Evolutionary conservation across 2,888 invertebrate species (phyloP), one percentile per base, ranked within the genome.

Genomic region (Podotricha telesiphe): DNA sequence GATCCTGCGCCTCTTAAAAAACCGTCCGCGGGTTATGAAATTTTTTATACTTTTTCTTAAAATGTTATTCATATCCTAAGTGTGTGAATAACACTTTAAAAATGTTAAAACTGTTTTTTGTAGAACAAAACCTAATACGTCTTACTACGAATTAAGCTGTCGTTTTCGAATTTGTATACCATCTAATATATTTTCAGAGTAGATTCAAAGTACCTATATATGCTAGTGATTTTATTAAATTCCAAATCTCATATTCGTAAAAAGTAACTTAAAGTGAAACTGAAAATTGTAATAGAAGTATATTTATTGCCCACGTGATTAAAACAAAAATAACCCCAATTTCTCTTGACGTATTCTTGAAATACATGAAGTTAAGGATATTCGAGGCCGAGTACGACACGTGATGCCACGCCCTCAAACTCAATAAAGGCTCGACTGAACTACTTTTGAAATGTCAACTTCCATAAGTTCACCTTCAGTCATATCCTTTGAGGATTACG

Each of bases 381-480:
- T 68, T 71, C 59, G 66, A 67, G 68, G 71, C 55, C 68, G 62
- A 55, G 55, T 42, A 45, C 62, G 67, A 67, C 73, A 73, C 71
- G 73, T 71, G 53, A 73, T 77, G 83, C 80, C 87, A 87, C 84
- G 83, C 80, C 75, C 72, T 68, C 70, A 58, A 71, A 71, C 63
- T 69, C 67, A 63, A 71, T 71, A 67, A 69, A 71, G 65, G 48
- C 65, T 45, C 45, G 53, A 55, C 55, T 65, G 47, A 66, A 71
- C 58, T 66, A 67, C 58, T 67, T 71, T 64, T 68, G 63, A 69
- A 72, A 75, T 68, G 70, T 68, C 71, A 74, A 74, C 73, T 67
- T 76, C 70, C 68, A 74, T 72, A 72, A 69, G 53, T 65, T 67
- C 11, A 63, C 48, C 65, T 70, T 61, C 42, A 48, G 51, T 53